Base-by-base conservation (phyloP, 2,797 vertebrate species). In the Molossus alvarezi region DNA sequence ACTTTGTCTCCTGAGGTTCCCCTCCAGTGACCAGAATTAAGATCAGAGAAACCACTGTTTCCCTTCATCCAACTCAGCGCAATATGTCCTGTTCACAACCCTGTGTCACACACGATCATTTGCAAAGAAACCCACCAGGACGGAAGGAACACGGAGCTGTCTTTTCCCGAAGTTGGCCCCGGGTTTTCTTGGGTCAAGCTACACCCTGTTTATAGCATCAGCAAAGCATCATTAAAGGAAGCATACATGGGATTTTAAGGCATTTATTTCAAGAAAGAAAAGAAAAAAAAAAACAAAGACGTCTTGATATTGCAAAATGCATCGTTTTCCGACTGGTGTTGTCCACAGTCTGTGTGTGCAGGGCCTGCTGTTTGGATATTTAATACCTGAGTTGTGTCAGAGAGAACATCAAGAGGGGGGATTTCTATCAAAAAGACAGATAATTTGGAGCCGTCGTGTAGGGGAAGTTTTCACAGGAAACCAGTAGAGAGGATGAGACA, bases 21-120 rank as follows among this genome's bases (percentile, higher is more conserved):
- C 53, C 13, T n/a, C 45, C 1, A 48, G 29, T 9, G 23, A 37
- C 12, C 27, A 27, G n/a, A 60, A 53, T 77, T 25, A 37, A 67
- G 41, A 45, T 17, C 15, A 9, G 48, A 80, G 65, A 65, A 65
- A 17, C 29, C 9, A 9, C 21, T 37, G 25, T 53, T 62, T 9
- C 45, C 7, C 0, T 5, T 18, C 21, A 15, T 21, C 13, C 2
- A 0, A 27, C 6, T n/a, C 29, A 23, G 33, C 29, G 33, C 41
- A 51, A 14, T 27, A 2, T 58, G 9, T 15, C 21, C 76, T 67
- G 45, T 23, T 48, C 82, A 57, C 33, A 17, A 25, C 45, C 9
- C 62, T 23, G 11, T 15, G 11, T 11, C 13, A 6, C 18, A 9
- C 2, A 18, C 14, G 20, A 64, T 55, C 55, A 71, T 48, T 57